Evolutionary conservation across 2,113 vertebrate genomes (phyloP).

Genomic region (Bos javanicus): DNA sequence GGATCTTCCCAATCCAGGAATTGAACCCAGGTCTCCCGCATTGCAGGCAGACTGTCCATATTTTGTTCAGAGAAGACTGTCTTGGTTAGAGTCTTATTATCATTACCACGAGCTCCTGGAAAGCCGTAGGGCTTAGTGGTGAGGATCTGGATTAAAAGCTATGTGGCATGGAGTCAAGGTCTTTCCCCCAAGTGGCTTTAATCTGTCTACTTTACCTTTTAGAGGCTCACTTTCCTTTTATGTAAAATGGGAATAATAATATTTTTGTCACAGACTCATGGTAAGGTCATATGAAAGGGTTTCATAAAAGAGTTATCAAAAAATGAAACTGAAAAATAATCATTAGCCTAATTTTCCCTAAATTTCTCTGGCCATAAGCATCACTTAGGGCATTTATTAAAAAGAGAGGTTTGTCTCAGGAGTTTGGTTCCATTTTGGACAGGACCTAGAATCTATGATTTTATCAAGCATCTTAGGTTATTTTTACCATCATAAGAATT

Average conservation of each 20-base stretch:
- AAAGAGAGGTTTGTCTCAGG: background rate
- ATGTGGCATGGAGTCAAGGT: background rate
- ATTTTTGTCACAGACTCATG: background rate
- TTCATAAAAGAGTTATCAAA: background rate
- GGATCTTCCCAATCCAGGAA: background rate
- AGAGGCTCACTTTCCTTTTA: background rate
- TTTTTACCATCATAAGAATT: background rate
- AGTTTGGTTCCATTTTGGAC: background rate
- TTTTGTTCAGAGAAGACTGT: background rate
- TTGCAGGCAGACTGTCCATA: background rate
- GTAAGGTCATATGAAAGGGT: background rate
- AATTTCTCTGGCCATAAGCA: background rate
- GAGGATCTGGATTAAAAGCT: background rate
- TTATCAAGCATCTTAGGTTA: background rate
- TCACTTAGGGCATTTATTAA: background rate
- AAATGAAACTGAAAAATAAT: constrained; percentile 16
- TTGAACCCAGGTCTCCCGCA: background rate
- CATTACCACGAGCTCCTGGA: background rate
- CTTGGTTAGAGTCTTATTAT: background rate
- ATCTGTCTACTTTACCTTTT: background rate
- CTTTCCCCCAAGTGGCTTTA: background rate
- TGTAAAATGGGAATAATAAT: background rate
- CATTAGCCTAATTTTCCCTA: background rate
- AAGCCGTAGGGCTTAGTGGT: background rate
- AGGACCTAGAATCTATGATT: background rate